These are phyloP conservation scores for Danionella dracula DNA, from an alignment of 2,797 vertebrate genomes.

Conservation along the genomic window DNA sequence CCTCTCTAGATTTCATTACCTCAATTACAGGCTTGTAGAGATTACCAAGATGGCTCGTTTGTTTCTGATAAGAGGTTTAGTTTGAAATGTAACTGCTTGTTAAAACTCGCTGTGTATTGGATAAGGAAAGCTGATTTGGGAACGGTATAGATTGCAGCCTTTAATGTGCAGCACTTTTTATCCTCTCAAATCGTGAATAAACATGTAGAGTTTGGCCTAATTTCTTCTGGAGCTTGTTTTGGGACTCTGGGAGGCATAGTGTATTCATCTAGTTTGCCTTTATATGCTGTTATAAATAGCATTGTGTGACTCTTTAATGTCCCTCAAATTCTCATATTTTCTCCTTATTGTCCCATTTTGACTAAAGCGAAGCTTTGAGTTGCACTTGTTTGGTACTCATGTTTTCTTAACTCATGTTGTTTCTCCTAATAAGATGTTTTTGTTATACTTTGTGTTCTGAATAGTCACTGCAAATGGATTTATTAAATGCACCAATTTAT, in stretches of 20 bases:
- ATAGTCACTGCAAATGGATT: no score
- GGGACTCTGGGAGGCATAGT: background rate
- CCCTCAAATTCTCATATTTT: background rate
- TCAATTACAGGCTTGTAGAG: slow-evolving; percentile 24
- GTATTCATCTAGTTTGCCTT: background rate
- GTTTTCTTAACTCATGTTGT: no score
- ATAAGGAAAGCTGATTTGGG: background rate
- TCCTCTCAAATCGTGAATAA: background rate
- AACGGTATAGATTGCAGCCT: background rate
- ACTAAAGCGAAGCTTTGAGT: no score
- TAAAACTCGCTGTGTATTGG: background rate
- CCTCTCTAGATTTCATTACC: slow-evolving; percentile 19
- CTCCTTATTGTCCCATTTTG: no score
- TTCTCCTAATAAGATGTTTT: no score
- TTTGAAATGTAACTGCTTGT: slow-evolving; percentile 12
- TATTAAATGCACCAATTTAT: no score
- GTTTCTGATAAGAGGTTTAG: slow-evolving; percentile 31
- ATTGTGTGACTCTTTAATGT: background rate
- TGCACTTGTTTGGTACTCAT: no score
- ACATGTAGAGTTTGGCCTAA: background rate
- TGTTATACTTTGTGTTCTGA: no score
- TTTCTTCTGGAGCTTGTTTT: background rate
- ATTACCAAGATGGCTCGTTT: slow-evolving; percentile 26
- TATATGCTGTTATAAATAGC: background rate
- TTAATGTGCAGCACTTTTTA: background rate